Conservation (phyloP, 2,113 vertebrate genomes). For the Ancistrus triradiatus region DNA sequence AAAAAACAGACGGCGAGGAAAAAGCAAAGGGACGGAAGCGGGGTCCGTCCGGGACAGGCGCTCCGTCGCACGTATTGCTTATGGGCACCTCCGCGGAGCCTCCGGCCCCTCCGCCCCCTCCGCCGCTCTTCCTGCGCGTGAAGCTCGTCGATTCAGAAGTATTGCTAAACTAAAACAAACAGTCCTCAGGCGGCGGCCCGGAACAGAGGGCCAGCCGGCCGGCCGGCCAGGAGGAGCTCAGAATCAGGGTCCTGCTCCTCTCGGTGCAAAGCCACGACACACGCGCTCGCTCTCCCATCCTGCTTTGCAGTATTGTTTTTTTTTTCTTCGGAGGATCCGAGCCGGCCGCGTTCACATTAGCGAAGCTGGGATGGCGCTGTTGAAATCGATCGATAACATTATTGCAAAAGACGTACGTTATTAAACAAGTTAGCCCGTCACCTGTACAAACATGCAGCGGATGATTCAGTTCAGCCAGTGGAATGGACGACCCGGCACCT, state of each 20-base stretch:
- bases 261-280: slow-evolving; percentile 36
- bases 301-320: slow-evolving; percentile 48
- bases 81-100: slow-evolving; percentile 48
- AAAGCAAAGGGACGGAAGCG: slow-evolving; percentile 51
- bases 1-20: slow-evolving; percentile 66
- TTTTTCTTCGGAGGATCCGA: slow-evolving; percentile 49
- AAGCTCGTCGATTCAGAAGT: slow-evolving; percentile 68
- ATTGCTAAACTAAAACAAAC: slow-evolving; percentile 75
- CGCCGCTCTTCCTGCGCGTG: slow-evolving; percentile 45
- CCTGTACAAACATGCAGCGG: slow-evolving; percentile 73
- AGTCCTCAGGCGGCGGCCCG: slow-evolving; percentile 52
- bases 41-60: slow-evolving; percentile 60
- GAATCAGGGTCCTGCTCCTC: slow-evolving; percentile 15
- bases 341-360: slow-evolving; percentile 71
- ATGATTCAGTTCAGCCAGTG: slow-evolving; percentile 47
- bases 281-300: background rate
- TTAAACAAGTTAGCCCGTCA: slow-evolving; percentile 74
- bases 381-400: slow-evolving; percentile 72
- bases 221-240: slow-evolving; percentile 17
- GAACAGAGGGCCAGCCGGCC: slow-evolving; percentile 46
- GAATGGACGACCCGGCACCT: slow-evolving; percentile 44
- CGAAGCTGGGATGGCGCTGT: slow-evolving; percentile 63
- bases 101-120: slow-evolving; percentile 48
- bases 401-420: slow-evolving; percentile 79
- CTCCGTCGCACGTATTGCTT: slow-evolving; percentile 75